Conservation (phyloP, 1,140 invertebrate species). For the Hylaeus anthracinus region DNA sequence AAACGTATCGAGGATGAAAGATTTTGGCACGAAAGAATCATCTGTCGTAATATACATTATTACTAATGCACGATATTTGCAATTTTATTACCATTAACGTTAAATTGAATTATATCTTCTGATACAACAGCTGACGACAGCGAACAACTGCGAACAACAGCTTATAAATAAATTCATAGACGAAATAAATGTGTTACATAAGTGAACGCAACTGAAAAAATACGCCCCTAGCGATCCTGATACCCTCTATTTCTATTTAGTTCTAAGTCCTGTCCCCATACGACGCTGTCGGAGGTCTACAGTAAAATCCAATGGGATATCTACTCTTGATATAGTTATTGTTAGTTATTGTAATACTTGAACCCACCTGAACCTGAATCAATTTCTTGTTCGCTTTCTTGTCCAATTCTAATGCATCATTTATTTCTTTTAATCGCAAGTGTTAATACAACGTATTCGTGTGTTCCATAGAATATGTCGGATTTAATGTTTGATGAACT, state of each 20-base stretch:
- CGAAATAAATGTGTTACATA: not conserved
- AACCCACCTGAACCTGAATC: not conserved
- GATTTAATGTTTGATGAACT: conserved; percentile 25
- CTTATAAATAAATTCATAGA: not conserved
- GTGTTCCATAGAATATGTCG: conserved; percentile 55
- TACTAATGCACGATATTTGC: not conserved
- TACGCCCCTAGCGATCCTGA: not conserved
- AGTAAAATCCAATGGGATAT: no score
- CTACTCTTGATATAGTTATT: not conserved
- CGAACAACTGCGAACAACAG: no score
- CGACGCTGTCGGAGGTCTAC: no score
- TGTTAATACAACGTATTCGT: conserved; percentile 17
- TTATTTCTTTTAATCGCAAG: not conserved
- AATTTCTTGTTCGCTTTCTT: not conserved
- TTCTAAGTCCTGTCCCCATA: no score
- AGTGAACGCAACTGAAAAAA: not conserved
- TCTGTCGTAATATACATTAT: conserved; percentile 62
- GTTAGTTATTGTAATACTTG: not conserved
- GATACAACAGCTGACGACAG: no score
- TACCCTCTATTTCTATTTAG: no score
- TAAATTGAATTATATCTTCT: no score
- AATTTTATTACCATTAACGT: no score
- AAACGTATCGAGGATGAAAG: conserved; percentile 66
- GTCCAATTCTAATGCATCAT: not conserved
- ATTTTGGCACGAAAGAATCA: conserved; percentile 40